A percentile compares a stretch with the other conserved stretches of the same genome.
phyloP scores from a whole-genome alignment of 2,888 invertebrate species.

The Machimus rusticus region DNA sequence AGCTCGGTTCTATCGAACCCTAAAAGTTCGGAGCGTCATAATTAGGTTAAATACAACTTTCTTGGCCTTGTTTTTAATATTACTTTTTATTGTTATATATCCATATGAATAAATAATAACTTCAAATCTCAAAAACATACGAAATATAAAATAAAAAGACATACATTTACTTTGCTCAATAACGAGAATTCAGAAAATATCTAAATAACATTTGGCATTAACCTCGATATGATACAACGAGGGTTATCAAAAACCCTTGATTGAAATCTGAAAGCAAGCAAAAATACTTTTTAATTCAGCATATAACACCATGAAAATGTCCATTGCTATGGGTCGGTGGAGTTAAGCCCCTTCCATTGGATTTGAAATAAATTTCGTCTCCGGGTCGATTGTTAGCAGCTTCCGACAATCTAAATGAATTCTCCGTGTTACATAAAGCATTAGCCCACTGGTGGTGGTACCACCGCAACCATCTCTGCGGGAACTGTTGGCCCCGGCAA shows the following conservation, averaged over 20 bases:
- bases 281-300: background rate
- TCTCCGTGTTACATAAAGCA: background rate
- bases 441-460: background rate
- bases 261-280: background rate
- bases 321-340: background rate
- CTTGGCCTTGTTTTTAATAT: too few species aligned
- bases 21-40: too few species aligned
- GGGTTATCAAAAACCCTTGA: background rate
- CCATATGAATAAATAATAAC: too few species aligned
- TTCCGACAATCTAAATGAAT: background rate
- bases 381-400: background rate
- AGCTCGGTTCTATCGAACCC: too few species aligned
- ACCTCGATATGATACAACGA: background rate
- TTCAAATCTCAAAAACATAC: background rate
- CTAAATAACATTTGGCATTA: background rate
- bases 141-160: background rate
- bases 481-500: background rate
- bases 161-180: background rate
- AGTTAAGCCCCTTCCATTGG: background rate
- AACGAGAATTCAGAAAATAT: background rate
- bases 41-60: too few species aligned
- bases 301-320: background rate
- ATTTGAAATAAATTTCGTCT: background rate
- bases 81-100: too few species aligned
- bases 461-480: background rate